Percentiles rank a stretch among this genome's conserved stretches.
Conservation (phyloP, 2,797 vertebrate species). For the Pangasius larnaudii region DNA sequence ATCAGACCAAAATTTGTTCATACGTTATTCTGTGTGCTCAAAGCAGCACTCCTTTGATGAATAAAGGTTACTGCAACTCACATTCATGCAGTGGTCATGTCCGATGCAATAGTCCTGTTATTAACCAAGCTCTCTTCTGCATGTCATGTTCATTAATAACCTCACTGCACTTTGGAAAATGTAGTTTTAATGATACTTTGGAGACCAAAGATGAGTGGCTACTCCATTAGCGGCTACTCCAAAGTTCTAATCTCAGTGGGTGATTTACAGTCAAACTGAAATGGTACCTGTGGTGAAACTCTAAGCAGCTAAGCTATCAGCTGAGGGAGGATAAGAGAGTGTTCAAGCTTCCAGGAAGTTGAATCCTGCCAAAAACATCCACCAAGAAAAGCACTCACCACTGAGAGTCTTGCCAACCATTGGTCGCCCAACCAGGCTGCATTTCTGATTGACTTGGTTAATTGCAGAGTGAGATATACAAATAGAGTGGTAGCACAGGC, state of each 20-base stretch:
- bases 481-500: not conserved
- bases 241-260: constrained; percentile 3
- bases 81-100: not conserved
- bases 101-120: not conserved
- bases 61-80: not conserved
- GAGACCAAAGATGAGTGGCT: not conserved
- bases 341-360: not conserved
- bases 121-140: not conserved
- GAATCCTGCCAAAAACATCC: constrained; percentile 15
- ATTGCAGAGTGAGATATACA: constrained; percentile 6
- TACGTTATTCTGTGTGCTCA: not conserved
- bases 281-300: constrained; percentile 15
- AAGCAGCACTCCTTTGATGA: not conserved
- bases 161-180: not conserved
- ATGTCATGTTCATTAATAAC: not conserved
- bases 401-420: not conserved
- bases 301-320: not conserved
- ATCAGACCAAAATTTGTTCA: not conserved
- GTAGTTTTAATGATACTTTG: not conserved
- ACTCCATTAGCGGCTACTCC: not conserved
- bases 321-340: not conserved
- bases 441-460: constrained; percentile 12
- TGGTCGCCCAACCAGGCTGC: not conserved
- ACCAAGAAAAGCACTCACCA: not conserved
- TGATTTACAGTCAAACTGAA: constrained; percentile 17